Percentiles rank a stretch among this genome's conserved stretches.
Evolutionary conservation across 1,140 invertebrate genomes (phyloP).

Genomic region (Hylaeus anthracinus): DNA sequence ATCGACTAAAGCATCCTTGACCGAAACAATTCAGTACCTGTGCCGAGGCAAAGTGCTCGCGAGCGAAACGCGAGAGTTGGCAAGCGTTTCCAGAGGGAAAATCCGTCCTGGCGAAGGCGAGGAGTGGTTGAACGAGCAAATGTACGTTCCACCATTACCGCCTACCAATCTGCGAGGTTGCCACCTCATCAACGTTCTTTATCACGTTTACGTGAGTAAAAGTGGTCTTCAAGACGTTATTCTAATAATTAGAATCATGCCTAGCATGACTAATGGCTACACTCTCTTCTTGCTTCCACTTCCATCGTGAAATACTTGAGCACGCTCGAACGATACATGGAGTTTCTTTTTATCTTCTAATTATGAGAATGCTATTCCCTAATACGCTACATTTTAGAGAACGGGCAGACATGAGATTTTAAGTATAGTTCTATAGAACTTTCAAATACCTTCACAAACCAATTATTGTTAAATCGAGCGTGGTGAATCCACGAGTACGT

Average conservation of each 20-base stretch:
- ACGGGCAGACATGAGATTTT: not conserved
- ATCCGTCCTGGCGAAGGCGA: constrained; percentile 90
- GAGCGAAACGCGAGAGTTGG: constrained; percentile 92
- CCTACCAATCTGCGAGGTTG: constrained; percentile 97
- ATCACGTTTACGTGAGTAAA: constrained; percentile 95
- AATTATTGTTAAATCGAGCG: not conserved
- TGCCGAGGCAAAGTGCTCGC: constrained; percentile 92
- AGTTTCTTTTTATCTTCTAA: not conserved
- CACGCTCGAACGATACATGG: not conserved
- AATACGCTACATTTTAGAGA: not conserved
- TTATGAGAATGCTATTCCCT: not conserved
- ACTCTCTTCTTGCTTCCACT: not conserved
- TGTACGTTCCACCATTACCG: constrained; percentile 96
- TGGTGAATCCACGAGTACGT: not conserved
- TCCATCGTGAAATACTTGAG: not conserved
- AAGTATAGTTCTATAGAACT: not conserved
- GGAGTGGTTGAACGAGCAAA: constrained; percentile 94
- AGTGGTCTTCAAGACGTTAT: not conserved
- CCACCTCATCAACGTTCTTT: constrained; percentile 96
- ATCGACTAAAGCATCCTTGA: constrained; percentile 79
- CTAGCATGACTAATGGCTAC: not conserved
- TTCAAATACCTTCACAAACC: not conserved
- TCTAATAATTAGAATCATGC: constrained; percentile 5
- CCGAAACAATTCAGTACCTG: constrained; percentile 94
- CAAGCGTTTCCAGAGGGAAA: constrained; percentile 90